These are phyloP conservation scores for Sylvietta virens DNA, from an alignment of 2,113 vertebrate species.

Conservation along the genomic window DNA sequence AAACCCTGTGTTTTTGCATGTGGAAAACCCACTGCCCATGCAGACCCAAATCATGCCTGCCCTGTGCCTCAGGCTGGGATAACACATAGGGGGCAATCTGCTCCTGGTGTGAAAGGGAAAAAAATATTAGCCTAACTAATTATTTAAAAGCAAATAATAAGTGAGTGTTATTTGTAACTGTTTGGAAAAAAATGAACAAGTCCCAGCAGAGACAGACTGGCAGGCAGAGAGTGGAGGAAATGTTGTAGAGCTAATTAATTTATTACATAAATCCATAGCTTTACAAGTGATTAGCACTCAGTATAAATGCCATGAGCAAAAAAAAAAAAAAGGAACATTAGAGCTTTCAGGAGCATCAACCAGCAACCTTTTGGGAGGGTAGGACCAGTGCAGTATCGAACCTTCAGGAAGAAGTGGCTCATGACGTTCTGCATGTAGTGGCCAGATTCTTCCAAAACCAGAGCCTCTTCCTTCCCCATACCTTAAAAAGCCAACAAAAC, in stretches of 20 bases:
- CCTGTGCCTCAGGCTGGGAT: not conserved
- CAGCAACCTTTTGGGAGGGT: not conserved
- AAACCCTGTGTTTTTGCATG: not conserved
- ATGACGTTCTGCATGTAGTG: not conserved
- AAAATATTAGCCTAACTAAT: not conserved
- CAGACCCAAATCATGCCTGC: not conserved
- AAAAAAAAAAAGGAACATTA: not conserved
- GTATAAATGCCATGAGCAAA: not conserved
- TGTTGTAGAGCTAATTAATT: constrained; percentile 21
- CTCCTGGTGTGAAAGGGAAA: not conserved
- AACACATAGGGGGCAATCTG: not conserved
- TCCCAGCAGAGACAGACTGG: not conserved
- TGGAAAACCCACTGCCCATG: not conserved
- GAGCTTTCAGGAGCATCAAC: not conserved
- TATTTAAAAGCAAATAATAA: constrained; percentile 5
- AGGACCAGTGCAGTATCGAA: not conserved
- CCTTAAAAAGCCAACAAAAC: constrained; percentile 10
- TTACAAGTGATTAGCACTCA: constrained; percentile 2
- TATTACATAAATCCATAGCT: constrained; percentile 24
- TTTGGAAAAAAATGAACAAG: not conserved
- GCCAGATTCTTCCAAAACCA: constrained; percentile 30
- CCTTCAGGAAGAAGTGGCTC: constrained; percentile 5
- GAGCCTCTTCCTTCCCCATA: not conserved
- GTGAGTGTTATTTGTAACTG: not conserved
- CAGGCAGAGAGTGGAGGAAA: not conserved